Evolutionary conservation across 2,113 vertebrate species (phyloP).

Genomic region (Colinus virginianus): DNA sequence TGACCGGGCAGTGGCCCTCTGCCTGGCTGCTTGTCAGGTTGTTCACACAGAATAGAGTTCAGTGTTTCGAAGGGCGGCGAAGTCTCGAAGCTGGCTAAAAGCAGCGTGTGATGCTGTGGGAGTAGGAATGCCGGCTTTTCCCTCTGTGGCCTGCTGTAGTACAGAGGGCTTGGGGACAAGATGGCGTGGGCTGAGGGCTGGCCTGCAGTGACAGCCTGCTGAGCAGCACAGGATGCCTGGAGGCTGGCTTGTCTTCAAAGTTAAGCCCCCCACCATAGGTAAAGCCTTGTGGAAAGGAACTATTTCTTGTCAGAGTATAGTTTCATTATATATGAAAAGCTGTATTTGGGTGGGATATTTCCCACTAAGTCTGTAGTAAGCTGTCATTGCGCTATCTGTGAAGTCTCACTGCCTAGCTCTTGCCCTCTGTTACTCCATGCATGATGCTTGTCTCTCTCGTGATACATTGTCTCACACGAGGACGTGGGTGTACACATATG

Average conservation of each 20-base stretch:
- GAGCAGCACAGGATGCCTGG: not conserved
- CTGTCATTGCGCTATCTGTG: not conserved
- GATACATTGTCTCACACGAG: not conserved
- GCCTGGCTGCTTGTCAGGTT: conserved; percentile 71
- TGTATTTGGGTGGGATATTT: not conserved
- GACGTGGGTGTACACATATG: not conserved
- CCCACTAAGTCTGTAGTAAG: not conserved
- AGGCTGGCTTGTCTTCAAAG: conserved; percentile 11
- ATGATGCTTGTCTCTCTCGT: not conserved
- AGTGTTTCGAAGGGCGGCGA: conserved; percentile 56
- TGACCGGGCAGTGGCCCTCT: conserved; percentile 78
- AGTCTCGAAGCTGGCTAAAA: conserved; percentile 66
- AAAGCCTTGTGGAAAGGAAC: conserved; percentile 33
- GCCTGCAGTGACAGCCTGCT: conserved; percentile 18
- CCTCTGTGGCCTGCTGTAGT: conserved; percentile 34
- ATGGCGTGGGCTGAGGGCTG: not conserved
- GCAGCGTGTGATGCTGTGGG: conserved; percentile 33
- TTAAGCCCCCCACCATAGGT: conserved; percentile 18
- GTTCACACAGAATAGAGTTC: conserved; percentile 70
- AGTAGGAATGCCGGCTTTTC: conserved; percentile 2
- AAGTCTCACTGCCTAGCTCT: conserved; percentile 7
- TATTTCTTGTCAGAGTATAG: conserved; percentile 36
- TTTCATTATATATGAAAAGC: conserved; percentile 33
- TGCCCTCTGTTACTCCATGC: not conserved
- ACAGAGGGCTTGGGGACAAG: conserved; percentile 48